These are phyloP conservation scores for Steinernema khuongi DNA, from an alignment of 1,140 invertebrate genomes.

Conservation along the genomic window DNA sequence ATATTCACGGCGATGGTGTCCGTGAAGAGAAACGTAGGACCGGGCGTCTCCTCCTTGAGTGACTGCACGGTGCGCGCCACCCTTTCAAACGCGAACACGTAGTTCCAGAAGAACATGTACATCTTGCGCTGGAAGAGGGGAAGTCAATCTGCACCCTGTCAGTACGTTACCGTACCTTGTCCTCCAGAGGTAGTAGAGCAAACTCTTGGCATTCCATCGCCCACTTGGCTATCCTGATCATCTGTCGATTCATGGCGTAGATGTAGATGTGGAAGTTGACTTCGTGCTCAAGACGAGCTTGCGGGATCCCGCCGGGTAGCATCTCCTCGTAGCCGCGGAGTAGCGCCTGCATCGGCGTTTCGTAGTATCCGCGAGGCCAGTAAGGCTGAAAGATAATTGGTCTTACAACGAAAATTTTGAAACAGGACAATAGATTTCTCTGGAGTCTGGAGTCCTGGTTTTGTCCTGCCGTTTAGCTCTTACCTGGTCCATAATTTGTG, in stretches of 20 bases:
- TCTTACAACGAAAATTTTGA: too few relatives aligned
- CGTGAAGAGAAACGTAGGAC: neutral
- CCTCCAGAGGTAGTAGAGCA: neutral
- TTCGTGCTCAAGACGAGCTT: neutral
- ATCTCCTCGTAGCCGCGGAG: neutral
- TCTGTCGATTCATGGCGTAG: neutral
- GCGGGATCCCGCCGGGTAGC: neutral
- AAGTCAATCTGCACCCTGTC: neutral
- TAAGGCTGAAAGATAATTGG: conserved; percentile 6
- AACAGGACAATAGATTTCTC: too few relatives aligned
- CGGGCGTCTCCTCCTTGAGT: neutral
- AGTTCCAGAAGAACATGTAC: neutral
- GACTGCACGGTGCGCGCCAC: neutral
- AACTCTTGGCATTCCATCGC: neutral
- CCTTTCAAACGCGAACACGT: neutral
- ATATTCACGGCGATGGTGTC: neutral
- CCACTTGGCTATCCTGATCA: neutral
- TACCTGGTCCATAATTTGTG: neutral
- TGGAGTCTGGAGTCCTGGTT: too few relatives aligned
- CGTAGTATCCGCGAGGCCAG: neutral
- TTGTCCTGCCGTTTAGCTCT: neutral
- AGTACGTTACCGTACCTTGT: neutral
- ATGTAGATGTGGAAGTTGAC: neutral
- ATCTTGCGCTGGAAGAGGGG: neutral
- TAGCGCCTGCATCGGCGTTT: neutral